A percentile compares a stretch with the other conserved stretches of the same genome.
These are phyloP conservation scores for Camponotus vicinus DNA, from an alignment of 1,140 invertebrate species.

Conservation along the genomic window DNA sequence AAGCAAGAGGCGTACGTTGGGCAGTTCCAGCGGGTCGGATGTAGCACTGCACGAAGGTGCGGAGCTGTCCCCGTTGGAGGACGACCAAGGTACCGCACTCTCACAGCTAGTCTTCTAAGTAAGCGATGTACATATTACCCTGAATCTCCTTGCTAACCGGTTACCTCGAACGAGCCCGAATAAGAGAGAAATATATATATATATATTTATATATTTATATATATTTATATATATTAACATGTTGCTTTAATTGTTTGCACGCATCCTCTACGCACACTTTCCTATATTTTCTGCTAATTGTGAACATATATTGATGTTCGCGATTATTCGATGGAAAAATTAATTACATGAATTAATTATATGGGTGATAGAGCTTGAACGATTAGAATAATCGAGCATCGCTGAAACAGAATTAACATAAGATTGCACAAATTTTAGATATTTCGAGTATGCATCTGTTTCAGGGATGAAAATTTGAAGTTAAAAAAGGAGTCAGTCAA, in stretches of 20 bases:
- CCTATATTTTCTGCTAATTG: conserved; percentile 9
- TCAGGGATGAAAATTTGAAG: conserved; percentile 14
- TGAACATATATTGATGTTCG: conserved; percentile 10
- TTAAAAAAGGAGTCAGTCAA: conserved; percentile 10
- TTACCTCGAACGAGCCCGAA: conserved; percentile 45
- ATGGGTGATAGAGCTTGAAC: conserved; percentile 4
- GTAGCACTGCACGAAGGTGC: conserved; percentile 88
- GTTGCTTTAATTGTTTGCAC: conserved; percentile 33
- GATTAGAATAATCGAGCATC: background rate
- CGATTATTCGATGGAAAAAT: background rate
- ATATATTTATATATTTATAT: background rate
- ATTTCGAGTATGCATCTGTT: background rate
- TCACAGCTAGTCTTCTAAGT: conserved; percentile 85
- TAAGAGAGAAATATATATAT: conserved; percentile 5
- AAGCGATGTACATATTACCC: conserved; percentile 85
- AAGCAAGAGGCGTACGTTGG: conserved; percentile 85
- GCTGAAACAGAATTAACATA: background rate
- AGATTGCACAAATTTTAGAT: background rate
- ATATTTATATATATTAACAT: background rate
- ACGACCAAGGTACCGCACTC: conserved; percentile 85
- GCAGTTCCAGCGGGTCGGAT: conserved; percentile 89
- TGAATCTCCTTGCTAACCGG: conserved; percentile 70
- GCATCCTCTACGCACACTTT: background rate
- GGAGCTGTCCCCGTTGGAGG: conserved; percentile 86
- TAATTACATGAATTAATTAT: background rate